Percentiles rank a stretch among this genome's conserved stretches.
Evolutionary conservation across 35 echinoderm and acorn worm species (phyloP).

Genomic region (Heliocidaris tuberculata): DNA sequence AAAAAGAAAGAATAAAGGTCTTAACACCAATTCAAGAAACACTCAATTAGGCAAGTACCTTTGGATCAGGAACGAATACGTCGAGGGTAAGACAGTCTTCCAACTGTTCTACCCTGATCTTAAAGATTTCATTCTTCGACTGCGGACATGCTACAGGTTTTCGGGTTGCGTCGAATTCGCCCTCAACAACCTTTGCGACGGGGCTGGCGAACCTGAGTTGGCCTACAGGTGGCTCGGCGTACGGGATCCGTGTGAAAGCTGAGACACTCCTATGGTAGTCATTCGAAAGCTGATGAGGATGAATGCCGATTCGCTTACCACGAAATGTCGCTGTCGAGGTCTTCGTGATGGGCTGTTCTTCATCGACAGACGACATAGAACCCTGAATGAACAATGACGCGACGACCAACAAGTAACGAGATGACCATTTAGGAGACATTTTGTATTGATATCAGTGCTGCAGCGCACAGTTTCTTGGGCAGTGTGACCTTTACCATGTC

Average conservation of each 20-base stretch:
- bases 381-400: background rate
- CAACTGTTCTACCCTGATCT: background rate
- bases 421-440: background rate
- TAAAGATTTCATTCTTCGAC: background rate
- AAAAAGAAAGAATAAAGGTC: no score
- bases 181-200: background rate
- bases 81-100: conserved; percentile 14
- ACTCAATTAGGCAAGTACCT: background rate
- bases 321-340: background rate
- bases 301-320: background rate
- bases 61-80: background rate
- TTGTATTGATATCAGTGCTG: background rate
- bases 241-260: conserved; percentile 5
- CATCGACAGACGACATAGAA: background rate
- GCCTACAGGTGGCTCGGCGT: conserved; percentile 1
- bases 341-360: background rate
- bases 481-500: no score
- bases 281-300: background rate
- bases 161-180: background rate
- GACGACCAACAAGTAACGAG: background rate
- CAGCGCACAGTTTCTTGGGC: background rate
- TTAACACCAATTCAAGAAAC: background rate
- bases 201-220: background rate
- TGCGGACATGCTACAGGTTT: background rate
- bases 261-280: background rate